These are phyloP conservation scores for Machimus atricapillus DNA, from an alignment of 2,888 invertebrate species.

Conservation along the genomic window DNA sequence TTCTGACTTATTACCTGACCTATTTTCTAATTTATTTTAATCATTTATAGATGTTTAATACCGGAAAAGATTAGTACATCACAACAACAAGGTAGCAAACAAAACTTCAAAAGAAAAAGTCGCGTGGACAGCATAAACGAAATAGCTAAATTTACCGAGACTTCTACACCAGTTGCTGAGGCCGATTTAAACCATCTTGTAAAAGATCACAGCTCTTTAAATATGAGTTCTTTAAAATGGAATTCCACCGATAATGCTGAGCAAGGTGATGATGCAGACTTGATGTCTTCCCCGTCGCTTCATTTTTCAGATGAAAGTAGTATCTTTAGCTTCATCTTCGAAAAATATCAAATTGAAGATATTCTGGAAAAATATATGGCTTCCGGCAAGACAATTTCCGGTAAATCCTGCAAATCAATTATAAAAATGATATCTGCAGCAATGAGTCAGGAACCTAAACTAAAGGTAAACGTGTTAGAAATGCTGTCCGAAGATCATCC, in stretches of 20 bases:
- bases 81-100: conserved; percentile 49
- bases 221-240: conserved; percentile 54
- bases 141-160: conserved; percentile 54
- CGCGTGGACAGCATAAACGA: conserved; percentile 58
- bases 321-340: conserved; percentile 52
- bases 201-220: conserved; percentile 49
- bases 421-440: conserved; percentile 55
- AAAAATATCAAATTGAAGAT: conserved; percentile 53
- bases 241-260: conserved; percentile 46
- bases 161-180: conserved; percentile 1
- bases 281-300: conserved; percentile 45
- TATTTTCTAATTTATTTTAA: neutral
- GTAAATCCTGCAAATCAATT: conserved; percentile 51
- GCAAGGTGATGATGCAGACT: conserved; percentile 46
- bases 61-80: conserved; percentile 42
- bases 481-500: conserved; percentile 60
- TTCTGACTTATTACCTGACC: neutral
- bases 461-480: conserved; percentile 57
- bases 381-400: conserved; percentile 47
- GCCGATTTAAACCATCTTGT: neutral
- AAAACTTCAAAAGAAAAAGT: conserved; percentile 54
- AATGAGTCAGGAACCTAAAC: conserved; percentile 56
- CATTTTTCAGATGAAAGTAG: conserved; percentile 49
- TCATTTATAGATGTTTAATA: conserved; percentile 39
- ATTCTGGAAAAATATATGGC: conserved; percentile 56